Conservation (phyloP, 2,888 invertebrate genomes). For the Dendrolimus pini region DNA sequence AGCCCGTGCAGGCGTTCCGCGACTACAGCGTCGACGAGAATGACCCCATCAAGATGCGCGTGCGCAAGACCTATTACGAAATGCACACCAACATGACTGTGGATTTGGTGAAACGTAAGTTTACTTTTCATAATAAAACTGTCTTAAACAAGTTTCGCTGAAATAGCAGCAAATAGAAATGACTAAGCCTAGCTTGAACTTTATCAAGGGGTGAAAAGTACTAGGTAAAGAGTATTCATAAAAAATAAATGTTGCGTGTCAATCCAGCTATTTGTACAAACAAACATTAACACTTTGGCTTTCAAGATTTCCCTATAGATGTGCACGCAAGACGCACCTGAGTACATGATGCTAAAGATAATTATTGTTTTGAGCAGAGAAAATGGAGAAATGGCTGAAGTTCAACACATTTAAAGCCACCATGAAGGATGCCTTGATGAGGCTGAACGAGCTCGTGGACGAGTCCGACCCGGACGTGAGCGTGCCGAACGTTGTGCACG, state of each 20-base stretch:
- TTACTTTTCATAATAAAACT: not conserved
- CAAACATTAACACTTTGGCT: too few species aligned
- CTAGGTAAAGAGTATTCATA: too few species aligned
- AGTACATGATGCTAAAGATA: too few species aligned
- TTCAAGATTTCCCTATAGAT: too few species aligned
- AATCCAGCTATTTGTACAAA: too few species aligned
- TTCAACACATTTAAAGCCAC: constrained; percentile 90
- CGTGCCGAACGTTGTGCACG: constrained; percentile 96
- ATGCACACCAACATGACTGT: constrained; percentile 96
- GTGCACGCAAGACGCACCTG: too few species aligned
- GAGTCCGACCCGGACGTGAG: constrained; percentile 97
- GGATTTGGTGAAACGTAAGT: constrained; percentile 83
- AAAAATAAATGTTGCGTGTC: too few species aligned
- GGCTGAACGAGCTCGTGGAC: constrained; percentile 92
- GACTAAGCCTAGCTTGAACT: too few species aligned
- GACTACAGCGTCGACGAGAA: constrained; percentile 84
- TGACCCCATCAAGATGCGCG: constrained; percentile 88
- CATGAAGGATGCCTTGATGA: constrained; percentile 90
- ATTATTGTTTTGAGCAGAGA: constrained; percentile 55
- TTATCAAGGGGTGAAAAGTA: too few species aligned
- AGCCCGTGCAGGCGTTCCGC: constrained; percentile 85
- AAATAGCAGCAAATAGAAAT: too few species aligned
- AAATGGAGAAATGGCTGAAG: constrained; percentile 85
- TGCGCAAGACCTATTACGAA: constrained; percentile 87
- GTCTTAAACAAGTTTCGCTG: too few species aligned